Conservation (phyloP, 2,113 vertebrate species). For the Sturnira hondurensis region DNA sequence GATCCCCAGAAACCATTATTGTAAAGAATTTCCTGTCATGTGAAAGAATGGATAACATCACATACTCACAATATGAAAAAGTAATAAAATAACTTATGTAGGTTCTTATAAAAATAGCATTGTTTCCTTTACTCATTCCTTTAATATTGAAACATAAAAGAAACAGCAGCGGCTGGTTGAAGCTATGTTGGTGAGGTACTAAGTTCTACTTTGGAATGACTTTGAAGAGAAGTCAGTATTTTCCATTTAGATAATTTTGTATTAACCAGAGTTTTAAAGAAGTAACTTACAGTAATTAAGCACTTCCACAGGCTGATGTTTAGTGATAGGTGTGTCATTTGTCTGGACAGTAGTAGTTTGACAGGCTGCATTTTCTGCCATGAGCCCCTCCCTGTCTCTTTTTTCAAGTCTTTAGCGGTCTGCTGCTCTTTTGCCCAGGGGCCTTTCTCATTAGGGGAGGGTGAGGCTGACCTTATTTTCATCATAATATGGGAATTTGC, state of each 20-base stretch:
- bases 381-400: not conserved
- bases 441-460: not conserved
- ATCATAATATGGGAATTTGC: not conserved
- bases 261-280: conserved; percentile 34
- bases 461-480: not conserved
- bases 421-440: not conserved
- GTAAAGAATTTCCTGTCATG: not conserved
- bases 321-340: conserved; percentile 4
- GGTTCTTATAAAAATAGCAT: not conserved
- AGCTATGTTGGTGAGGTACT: not conserved
- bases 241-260: conserved; percentile 16
- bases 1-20: not conserved
- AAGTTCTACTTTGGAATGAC: not conserved
- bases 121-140: not conserved
- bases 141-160: not conserved
- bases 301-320: conserved; percentile 9
- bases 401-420: not conserved
- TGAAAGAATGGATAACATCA: not conserved
- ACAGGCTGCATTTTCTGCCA: not conserved
- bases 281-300: conserved; percentile 22
- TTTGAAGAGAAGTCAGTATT: conserved; percentile 14
- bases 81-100: not conserved
- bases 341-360: not conserved
- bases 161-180: not conserved
- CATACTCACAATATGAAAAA: not conserved